Evolutionary conservation across 2,797 vertebrate genomes (phyloP).

Genomic region (Apogon hyalosoma): DNA sequence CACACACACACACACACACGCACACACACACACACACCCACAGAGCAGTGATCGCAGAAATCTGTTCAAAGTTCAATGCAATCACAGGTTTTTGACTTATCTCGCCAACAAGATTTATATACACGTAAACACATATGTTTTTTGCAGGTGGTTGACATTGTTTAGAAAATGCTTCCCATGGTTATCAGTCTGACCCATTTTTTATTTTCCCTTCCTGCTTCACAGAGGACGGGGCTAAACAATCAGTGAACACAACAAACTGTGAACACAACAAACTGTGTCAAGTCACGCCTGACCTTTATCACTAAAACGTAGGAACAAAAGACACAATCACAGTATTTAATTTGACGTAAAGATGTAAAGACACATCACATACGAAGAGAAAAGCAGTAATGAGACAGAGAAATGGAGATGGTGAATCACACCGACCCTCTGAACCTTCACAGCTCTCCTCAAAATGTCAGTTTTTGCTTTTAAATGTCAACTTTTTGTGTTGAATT

Average conservation of each 20-base stretch:
- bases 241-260: no score
- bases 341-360: no score
- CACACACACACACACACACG: no score
- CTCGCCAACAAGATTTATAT: background rate
- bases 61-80: background rate
- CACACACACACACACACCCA: no score
- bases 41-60: background rate
- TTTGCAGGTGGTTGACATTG: constrained; percentile 21
- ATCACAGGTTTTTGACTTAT: background rate
- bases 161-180: constrained; percentile 45
- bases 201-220: constrained; percentile 61
- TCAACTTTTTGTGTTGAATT: constrained; percentile 48
- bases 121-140: background rate
- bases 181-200: constrained; percentile 42
- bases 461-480: constrained; percentile 14
- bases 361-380: background rate
- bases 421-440: constrained; percentile 7
- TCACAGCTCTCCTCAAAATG: constrained; percentile 43
- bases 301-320: background rate
- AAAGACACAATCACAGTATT: no score
- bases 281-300: constrained; percentile 11
- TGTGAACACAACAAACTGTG: constrained; percentile 45
- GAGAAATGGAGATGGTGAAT: background rate
- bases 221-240: background rate
- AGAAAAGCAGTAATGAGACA: background rate